Evolutionary conservation across 2,888 invertebrate species (phyloP).

Genomic region (Micropterix aruncella): DNA sequence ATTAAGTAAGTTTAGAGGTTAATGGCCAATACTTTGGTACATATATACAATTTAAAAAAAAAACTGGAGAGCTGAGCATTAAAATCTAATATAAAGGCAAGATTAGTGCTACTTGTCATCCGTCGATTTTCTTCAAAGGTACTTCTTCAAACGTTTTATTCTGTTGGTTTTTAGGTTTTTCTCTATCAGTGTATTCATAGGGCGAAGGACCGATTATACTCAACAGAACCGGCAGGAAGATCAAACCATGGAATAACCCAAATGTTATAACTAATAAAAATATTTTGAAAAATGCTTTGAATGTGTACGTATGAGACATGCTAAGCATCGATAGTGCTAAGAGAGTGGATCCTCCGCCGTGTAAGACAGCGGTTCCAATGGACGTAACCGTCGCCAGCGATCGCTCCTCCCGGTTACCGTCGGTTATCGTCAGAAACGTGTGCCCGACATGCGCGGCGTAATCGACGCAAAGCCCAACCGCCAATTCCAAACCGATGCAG

Average conservation of each 20-base stretch:
- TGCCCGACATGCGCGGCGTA: constrained; percentile 74
- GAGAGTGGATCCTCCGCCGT: constrained; percentile 66
- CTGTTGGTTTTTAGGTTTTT: neutral
- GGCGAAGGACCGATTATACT: constrained; percentile 57
- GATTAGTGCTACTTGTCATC: no score
- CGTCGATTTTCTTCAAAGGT: neutral
- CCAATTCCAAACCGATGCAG: constrained; percentile 66
- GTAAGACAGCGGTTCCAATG: constrained; percentile 63
- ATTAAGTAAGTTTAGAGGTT: no score
- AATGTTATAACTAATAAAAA: constrained; percentile 63
- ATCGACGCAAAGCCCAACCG: constrained; percentile 72
- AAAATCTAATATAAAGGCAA: no score
- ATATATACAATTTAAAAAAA: no score
- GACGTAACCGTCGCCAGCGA: constrained; percentile 50
- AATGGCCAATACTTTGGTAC: no score
- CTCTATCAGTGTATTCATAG: constrained; percentile 14
- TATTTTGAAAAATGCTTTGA: constrained; percentile 61
- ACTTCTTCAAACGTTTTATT: neutral
- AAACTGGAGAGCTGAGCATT: no score
- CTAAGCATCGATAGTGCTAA: constrained; percentile 56
- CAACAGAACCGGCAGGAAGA: constrained; percentile 60
- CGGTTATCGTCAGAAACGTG: constrained; percentile 52
- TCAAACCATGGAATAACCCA: constrained; percentile 64
- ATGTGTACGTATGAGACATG: constrained; percentile 61
- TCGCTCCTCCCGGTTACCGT: constrained; percentile 39